A percentile compares a stretch with the other conserved stretches of the same genome.
phyloP scores from a whole-genome alignment of 2,888 invertebrate species.

The Plebejus anna region DNA sequence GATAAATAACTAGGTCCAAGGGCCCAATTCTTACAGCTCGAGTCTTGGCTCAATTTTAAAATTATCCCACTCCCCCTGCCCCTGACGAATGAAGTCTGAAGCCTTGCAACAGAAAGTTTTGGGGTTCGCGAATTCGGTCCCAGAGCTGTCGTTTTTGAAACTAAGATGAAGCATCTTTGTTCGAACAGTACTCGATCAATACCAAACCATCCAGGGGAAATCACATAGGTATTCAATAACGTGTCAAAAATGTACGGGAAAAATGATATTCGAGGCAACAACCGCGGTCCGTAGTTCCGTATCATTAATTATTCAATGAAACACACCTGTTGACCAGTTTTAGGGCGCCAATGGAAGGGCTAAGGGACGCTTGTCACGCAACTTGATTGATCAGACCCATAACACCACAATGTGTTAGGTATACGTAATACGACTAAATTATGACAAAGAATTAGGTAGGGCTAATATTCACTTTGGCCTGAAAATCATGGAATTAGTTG shows the following conservation, averaged over 20 bases:
- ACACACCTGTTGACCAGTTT: slow-evolving; percentile 62
- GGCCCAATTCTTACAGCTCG: neutral
- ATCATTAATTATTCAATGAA: slow-evolving; percentile 61
- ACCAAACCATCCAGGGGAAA: neutral
- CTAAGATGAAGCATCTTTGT: neutral
- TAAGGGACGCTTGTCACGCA: slow-evolving; percentile 56
- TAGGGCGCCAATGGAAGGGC: slow-evolving; percentile 41
- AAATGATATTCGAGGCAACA: slow-evolving; percentile 1
- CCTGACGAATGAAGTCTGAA: neutral
- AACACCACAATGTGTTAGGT: slow-evolving; percentile 13
- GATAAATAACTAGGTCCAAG: neutral
- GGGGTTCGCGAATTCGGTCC: neutral
- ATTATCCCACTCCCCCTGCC: too few relatives aligned
- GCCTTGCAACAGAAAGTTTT: neutral
- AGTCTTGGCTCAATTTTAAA: neutral
- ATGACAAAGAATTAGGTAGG: slow-evolving; percentile 11
- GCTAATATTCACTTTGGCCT: slow-evolving; percentile 12
- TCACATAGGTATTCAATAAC: neutral
- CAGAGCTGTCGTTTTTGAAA: neutral
- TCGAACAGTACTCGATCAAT: neutral
- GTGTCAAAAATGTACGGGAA: slow-evolving; percentile 1
- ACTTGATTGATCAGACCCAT: slow-evolving; percentile 30
- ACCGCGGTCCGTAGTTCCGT: slow-evolving; percentile 32
- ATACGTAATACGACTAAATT: neutral
- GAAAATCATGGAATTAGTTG: neutral